Base-by-base conservation (phyloP, 2,113 vertebrate species). In the Phasianus colchicus region DNA sequence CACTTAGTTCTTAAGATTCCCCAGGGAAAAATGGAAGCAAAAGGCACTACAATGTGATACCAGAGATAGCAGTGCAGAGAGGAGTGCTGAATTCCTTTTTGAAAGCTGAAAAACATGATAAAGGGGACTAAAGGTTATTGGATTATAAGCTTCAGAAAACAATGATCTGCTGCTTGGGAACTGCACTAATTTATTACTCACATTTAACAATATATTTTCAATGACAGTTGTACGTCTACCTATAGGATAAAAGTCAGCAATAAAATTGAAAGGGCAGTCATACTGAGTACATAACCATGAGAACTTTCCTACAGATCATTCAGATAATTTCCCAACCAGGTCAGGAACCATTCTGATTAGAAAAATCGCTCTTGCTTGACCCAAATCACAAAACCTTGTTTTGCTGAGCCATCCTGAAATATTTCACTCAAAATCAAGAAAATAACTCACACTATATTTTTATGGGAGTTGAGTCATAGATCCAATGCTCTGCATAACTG, bases 241-340 rank as follows among this genome's bases (percentile, higher is more conserved):
- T 74, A 85, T 50, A 93, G 43, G 16, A 55, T 71, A 80, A 83
- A 76, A 91, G 36, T 50, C 78, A 89, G 47, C 32, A 85, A 67
- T 77, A 63, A 85, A 89, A 32, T 69, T 87, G 63, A 66, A 91
- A 73, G 50, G 36, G 50, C 47, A 54, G 64, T 96, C 82, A 82
- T 80, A 20, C 55, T 58, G 55, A n/a, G 32, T 50, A 25, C 34
- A 85, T 83, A 79, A 83, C 17, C 11, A 47, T 22, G 73, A 63
- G 20, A 64, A 66, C 55, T 88, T 94, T 60, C 55, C 88, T 91
- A 66, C 38, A 74, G 29, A 63, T 58, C 50, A 69, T 36, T 18
- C 71, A 76, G 43, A 57, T 74, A 61, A 82, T 84, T 89, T 85
- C 27, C 65, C 32, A n/a, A 48, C 1, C 43, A 70, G 19, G 6